phyloP scores from a whole-genome alignment of 2,113 vertebrate genomes.

The Stomatorhinus ivindoensis region DNA sequence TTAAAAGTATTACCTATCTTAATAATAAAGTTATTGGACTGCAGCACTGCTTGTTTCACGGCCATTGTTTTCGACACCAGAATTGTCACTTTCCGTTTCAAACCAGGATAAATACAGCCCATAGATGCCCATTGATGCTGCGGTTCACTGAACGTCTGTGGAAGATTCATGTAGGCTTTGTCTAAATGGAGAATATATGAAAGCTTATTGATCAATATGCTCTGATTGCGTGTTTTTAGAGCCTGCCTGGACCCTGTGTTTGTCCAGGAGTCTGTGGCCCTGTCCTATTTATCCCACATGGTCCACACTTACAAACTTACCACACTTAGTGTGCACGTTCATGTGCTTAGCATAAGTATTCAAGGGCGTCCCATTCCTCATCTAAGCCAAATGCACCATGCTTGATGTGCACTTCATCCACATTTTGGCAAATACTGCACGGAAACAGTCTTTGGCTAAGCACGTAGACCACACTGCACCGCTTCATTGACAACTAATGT shows the following conservation, averaged over 20 bases:
- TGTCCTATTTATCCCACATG: not conserved
- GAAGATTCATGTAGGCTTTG: not conserved
- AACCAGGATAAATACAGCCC: not conserved
- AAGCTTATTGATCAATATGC: not conserved
- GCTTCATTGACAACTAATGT: not conserved
- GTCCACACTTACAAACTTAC: not conserved
- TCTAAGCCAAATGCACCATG: not conserved
- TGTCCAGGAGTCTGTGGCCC: not conserved
- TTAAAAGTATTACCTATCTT: not conserved
- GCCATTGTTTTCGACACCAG: not conserved
- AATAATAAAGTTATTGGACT: not conserved
- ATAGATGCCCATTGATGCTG: not conserved
- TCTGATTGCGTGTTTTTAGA: not conserved
- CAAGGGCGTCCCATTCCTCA: not conserved
- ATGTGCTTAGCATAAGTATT: not conserved
- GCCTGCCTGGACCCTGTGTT: not conserved
- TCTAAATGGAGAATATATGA: not conserved
- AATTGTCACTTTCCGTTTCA: not conserved
- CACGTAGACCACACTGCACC: not conserved
- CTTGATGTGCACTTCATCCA: not conserved
- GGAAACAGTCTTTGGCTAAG: not conserved
- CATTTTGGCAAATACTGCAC: not conserved
- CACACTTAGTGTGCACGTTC: not conserved
- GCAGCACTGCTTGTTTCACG: not conserved
- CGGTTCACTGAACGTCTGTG: not conserved